These are phyloP conservation scores for Synaphobranchus kaupii DNA, from an alignment of 2,797 vertebrate genomes.

Conservation along the genomic window DNA sequence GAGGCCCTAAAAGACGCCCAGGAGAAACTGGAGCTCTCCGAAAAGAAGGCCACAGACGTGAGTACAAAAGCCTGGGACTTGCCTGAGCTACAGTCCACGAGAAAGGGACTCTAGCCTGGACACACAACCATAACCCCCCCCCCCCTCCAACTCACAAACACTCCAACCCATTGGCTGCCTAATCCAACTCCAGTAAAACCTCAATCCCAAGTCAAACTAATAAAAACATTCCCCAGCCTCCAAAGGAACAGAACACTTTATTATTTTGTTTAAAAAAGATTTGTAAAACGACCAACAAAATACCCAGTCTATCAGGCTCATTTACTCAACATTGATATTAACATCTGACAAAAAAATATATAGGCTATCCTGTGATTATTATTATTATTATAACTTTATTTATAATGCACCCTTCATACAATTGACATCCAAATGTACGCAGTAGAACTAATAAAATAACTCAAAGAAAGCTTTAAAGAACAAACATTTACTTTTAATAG, in stretches of 20 bases:
- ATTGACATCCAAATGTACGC: too few species aligned
- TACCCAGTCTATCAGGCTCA: neutral
- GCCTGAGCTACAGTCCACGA: neutral
- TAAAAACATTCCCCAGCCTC: neutral
- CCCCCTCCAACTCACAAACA: neutral
- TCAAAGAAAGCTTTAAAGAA: too few species aligned
- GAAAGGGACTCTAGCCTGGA: neutral
- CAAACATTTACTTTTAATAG: too few species aligned
- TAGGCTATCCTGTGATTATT: too few species aligned
- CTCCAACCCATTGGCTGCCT: neutral
- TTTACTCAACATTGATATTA: too few species aligned
- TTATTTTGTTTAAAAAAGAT: neutral
- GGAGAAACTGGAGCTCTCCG: constrained; percentile 73
- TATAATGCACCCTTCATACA: too few species aligned
- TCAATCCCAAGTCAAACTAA: too few species aligned
- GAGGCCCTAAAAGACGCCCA: constrained; percentile 73
- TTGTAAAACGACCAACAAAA: neutral
- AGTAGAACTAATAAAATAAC: too few species aligned
- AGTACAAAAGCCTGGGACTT: constrained; percentile 38
- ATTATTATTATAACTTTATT: too few species aligned
- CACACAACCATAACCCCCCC: neutral
- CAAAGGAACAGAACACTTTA: neutral
- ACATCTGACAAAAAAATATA: too few species aligned
- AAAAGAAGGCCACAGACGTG: constrained; percentile 76
- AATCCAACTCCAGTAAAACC: neutral